phyloP scores from a whole-genome alignment of 2,888 invertebrate genomes.

The Prosopocoilus inquinatus region DNA sequence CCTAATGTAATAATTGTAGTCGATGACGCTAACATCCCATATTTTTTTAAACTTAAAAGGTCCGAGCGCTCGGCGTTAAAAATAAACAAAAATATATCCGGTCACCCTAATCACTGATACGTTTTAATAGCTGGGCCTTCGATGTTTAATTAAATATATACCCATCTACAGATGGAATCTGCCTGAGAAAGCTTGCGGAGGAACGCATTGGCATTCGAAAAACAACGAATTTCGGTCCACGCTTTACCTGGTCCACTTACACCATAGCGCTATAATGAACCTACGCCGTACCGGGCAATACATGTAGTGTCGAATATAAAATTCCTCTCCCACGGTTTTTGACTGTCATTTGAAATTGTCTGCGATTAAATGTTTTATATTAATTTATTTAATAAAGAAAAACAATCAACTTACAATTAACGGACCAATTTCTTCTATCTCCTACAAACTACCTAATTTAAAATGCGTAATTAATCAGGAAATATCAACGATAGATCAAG shows the following conservation, averaged over 20 bases:
- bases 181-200: conserved; percentile 24
- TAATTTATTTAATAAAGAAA: neutral
- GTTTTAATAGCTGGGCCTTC: conserved; percentile 30
- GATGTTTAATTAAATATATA: conserved; percentile 35
- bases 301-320: conserved; percentile 31
- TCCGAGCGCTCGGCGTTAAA: conserved; percentile 6
- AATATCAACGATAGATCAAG: no score
- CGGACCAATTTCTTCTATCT: no score
- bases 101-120: conserved; percentile 33
- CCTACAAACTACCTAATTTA: no score
- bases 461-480: no score
- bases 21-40: no score
- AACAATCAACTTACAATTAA: neutral
- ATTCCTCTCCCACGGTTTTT: conserved; percentile 45
- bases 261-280: conserved; percentile 41
- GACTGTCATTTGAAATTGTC: conserved; percentile 32
- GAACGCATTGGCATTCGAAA: conserved; percentile 22
- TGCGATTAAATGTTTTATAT: conserved; percentile 1
- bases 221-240: conserved; percentile 25
- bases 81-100: conserved; percentile 26
- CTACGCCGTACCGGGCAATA: conserved; percentile 42
- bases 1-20: no score
- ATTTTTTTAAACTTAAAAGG: no score
- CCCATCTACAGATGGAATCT: conserved; percentile 32
- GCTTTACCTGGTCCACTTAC: conserved; percentile 33